Percentiles rank a stretch among this genome's conserved stretches.
Conservation (phyloP, 1,140 invertebrate species). For the Aphis gossypii region DNA sequence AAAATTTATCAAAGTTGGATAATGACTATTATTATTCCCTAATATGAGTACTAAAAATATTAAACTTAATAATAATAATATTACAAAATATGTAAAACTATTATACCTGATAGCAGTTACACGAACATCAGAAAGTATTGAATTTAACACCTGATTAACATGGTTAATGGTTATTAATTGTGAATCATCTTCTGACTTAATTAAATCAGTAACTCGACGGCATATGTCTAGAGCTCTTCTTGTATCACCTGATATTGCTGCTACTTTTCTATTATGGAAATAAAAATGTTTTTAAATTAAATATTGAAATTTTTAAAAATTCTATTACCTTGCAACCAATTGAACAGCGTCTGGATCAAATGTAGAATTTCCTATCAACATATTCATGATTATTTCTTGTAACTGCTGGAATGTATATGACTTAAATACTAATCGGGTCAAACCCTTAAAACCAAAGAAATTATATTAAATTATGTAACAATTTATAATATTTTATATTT, state of each 20-base stretch:
- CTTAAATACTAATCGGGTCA: constrained; percentile 93
- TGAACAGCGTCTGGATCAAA: constrained; percentile 88
- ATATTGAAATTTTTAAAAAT: constrained; percentile 11
- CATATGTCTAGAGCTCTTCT: constrained; percentile 94
- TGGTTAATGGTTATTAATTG: constrained; percentile 75
- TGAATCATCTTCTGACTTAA: constrained; percentile 67
- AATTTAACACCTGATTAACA: constrained; percentile 81
- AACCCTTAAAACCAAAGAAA: constrained; percentile 69
- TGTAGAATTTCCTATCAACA: constrained; percentile 70
- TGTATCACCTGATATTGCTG: constrained; percentile 95
- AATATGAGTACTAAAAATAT: not conserved
- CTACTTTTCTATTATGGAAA: constrained; percentile 75
- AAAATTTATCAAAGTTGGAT: not conserved
- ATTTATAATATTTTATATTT: not conserved
- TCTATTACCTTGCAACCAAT: constrained; percentile 80
- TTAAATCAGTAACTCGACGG: constrained; percentile 86
- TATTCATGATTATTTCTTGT: constrained; percentile 78
- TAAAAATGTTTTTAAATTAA: not conserved
- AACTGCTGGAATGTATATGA: constrained; percentile 92
- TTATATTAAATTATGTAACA: not conserved
- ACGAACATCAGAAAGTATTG: constrained; percentile 89
- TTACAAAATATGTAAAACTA: not conserved
- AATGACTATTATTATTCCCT: not conserved
- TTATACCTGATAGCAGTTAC: constrained; percentile 79
- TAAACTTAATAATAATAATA: not conserved